These are phyloP conservation scores for Ceratina australensis DNA, from an alignment of 1,140 invertebrate genomes.

Conservation along the genomic window DNA sequence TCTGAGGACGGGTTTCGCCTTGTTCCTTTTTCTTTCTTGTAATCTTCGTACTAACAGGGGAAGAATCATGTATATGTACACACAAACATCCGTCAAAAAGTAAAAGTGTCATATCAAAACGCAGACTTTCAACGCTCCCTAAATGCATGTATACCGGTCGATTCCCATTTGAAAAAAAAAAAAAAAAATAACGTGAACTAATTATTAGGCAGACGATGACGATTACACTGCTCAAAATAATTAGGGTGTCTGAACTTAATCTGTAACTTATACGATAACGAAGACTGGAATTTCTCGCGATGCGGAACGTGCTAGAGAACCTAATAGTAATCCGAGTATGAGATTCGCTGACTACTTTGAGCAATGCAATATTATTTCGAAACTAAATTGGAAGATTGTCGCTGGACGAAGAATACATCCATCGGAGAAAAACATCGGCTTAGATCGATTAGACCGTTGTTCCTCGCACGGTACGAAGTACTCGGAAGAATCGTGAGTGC, in stretches of 20 bases:
- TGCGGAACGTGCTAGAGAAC: background rate
- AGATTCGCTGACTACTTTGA: slow-evolving; percentile 5
- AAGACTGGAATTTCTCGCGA: background rate
- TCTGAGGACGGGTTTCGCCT: slow-evolving; percentile 38
- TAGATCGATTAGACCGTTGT: background rate
- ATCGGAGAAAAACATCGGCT: background rate
- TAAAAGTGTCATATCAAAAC: slow-evolving; percentile 31
- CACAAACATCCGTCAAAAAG: slow-evolving; percentile 28
- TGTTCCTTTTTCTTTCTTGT: background rate
- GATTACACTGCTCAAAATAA: slow-evolving; percentile 17
- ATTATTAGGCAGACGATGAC: background rate
- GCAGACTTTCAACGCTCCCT: slow-evolving; percentile 17
- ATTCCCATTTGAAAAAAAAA: background rate
- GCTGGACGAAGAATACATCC: slow-evolving; percentile 7
- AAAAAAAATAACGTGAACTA: background rate
- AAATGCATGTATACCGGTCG: slow-evolving; percentile 15
- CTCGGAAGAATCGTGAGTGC: background rate
- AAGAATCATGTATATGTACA: slow-evolving; percentile 3
- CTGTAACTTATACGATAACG: background rate
- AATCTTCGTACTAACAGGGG: slow-evolving; percentile 5
- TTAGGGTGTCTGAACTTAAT: background rate
- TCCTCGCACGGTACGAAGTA: background rate
- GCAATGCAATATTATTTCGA: slow-evolving; percentile 1
- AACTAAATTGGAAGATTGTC: slow-evolving; percentile 14
- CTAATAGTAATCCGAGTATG: background rate